Evolutionary conservation across 2,797 vertebrate species (phyloP).

Genomic region (Chelmon rostratus): DNA sequence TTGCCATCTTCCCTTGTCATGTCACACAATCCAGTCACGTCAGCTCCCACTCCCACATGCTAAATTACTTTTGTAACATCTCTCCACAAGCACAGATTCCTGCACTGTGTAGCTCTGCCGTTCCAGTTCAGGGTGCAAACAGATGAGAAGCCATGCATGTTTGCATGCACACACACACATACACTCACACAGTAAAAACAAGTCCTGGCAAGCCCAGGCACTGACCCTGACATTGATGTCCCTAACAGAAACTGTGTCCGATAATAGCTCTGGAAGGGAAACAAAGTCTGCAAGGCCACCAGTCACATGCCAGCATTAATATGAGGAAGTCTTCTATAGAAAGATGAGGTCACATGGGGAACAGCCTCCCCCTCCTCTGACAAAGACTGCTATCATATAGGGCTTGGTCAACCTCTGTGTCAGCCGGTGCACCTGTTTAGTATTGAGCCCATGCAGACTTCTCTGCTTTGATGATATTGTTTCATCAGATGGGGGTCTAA

Average conservation of each 20-base stretch:
- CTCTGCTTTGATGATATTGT: constrained; percentile 60
- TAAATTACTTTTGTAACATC: constrained; percentile 25
- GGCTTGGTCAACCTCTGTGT: constrained; percentile 43
- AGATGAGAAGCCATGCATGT: constrained; percentile 6
- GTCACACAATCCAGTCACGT: constrained; percentile 33
- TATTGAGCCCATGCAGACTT: constrained; percentile 28
- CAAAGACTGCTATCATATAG: constrained; percentile 35
- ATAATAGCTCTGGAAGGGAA: constrained; percentile 73
- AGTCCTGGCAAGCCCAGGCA: constrained; percentile 70
- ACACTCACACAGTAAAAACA: constrained; percentile 40
- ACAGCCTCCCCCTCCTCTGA: constrained; percentile 22
- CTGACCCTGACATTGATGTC: constrained; percentile 60
- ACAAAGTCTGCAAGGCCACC: constrained; percentile 62
- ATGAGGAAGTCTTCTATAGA: constrained; percentile 71
- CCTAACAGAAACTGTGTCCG: constrained; percentile 60
- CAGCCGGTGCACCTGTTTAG: constrained; percentile 59
- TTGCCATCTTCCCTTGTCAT: constrained; percentile 1
- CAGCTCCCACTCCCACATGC: constrained; percentile 16
- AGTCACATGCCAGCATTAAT: constrained; percentile 66
- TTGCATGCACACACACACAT: constrained; percentile 22
- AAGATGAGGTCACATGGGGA: constrained; percentile 43
- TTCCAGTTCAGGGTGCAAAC: constrained; percentile 1
- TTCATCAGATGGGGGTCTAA: constrained; percentile 62
- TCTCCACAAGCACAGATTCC: neutral
- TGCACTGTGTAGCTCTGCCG: neutral